Evolutionary conservation across 2,797 vertebrate genomes (phyloP).

Genomic region (Fistularia commersonii): DNA sequence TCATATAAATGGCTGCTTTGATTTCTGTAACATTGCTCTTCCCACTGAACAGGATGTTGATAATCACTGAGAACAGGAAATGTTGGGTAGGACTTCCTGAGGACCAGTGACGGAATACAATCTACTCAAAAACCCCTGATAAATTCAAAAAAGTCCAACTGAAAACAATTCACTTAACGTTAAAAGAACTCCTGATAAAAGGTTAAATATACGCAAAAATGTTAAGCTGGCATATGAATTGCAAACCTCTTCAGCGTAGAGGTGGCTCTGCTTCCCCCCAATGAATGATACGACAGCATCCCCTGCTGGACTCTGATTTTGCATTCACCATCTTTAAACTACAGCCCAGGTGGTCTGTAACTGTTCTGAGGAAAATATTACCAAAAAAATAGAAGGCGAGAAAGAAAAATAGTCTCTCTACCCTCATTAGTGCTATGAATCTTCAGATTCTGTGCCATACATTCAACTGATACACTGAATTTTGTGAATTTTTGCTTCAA

Average conservation of each 20-base stretch:
- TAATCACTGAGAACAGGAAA: constrained; percentile 81
- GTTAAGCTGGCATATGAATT: not conserved
- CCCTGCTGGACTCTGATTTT: constrained; percentile 53
- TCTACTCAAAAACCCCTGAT: constrained; percentile 16
- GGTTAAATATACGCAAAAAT: not conserved
- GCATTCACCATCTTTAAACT: too few species aligned
- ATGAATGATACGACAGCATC: constrained; percentile 47
- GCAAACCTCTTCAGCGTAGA: not conserved
- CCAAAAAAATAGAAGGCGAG: not conserved
- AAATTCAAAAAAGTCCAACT: not conserved
- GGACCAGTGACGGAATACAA: constrained; percentile 69
- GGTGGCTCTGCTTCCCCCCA: too few species aligned
- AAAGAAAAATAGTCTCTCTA: too few species aligned
- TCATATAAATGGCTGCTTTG: constrained; percentile 6
- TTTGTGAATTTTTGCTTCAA: too few species aligned
- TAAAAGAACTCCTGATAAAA: not conserved
- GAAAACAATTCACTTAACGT: not conserved
- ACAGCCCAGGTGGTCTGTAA: too few species aligned
- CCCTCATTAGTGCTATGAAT: too few species aligned
- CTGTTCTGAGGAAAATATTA: not conserved
- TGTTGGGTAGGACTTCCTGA: constrained; percentile 77
- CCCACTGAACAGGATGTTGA: constrained; percentile 79
- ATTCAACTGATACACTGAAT: too few species aligned
- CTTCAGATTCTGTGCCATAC: too few species aligned
- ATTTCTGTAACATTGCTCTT: constrained; percentile 54